These are phyloP conservation scores for Brachystomella parvula DNA, from an alignment of 1,140 invertebrate genomes.

Conservation along the genomic window DNA sequence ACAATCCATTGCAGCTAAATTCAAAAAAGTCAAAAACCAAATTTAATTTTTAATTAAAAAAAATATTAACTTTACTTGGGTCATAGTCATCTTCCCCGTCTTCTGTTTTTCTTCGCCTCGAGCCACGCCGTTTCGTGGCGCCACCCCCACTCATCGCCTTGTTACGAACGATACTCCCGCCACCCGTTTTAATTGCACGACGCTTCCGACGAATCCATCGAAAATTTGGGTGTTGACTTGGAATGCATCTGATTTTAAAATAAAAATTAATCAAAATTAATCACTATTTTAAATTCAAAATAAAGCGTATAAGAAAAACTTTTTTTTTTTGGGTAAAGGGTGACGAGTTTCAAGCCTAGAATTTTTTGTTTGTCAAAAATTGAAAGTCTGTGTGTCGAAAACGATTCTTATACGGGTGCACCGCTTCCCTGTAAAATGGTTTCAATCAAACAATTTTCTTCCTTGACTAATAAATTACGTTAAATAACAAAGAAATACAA, in stretches of 20 bases:
- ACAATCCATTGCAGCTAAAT: constrained; percentile 23
- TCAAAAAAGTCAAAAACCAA: neutral
- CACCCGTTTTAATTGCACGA: constrained; percentile 25
- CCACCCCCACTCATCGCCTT: constrained; percentile 37
- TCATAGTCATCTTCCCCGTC: constrained; percentile 41
- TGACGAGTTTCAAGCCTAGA: no score
- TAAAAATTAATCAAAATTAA: neutral
- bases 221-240: constrained; percentile 72
- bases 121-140: constrained; percentile 41
- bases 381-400: no score
- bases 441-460: no score
- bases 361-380: no score
- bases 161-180: constrained; percentile 5
- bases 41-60: neutral
- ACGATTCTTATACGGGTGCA: no score
- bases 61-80: constrained; percentile 1
- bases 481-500: no score
- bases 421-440: no score
- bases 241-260: constrained; percentile 52
- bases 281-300: neutral
- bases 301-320: no score
- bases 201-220: constrained; percentile 57
- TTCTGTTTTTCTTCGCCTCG: constrained; percentile 43
- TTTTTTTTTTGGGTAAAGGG: no score
- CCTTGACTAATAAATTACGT: no score